Evolutionary conservation across 2,888 invertebrate species (phyloP), one percentile per base, ranked within the genome.

Genomic region (Formica aserva): DNA sequence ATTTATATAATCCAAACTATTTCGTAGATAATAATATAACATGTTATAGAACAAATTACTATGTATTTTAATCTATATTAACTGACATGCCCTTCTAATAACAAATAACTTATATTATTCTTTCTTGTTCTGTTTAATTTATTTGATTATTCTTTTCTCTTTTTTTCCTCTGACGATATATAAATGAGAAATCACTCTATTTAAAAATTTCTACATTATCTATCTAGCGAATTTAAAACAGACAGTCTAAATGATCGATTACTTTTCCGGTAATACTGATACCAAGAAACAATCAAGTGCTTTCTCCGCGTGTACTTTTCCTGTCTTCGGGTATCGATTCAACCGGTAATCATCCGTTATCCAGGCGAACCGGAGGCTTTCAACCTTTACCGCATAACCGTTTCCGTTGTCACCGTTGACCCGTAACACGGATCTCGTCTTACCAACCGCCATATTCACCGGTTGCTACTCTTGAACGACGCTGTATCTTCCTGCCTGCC

Each of bases 401-500:
- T 80, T 80, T 71, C 35, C 45, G 71, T 80, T 75, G 82, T 74
- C 67, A 77, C 66, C 26, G 65, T n/a, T 66, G 76, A 66, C 57
- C 76, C 77, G 82, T 77, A 76, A 82, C 66, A 67, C 48, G 76
- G 22, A 82, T 76, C 57, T 45, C 45, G 57, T 32, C 35, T 57
- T 76, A 82, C 66, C 77, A 60, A 60, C 48, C 45, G 22, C 75
- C 41, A 63, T 82, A 65, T 63, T 65, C 76, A 9, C 65, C n/a
- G 65, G 57, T 38, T 22, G 76, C 32, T 35, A 66, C 35, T 76
- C 57, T 52, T 74, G 57, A 81, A 75, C 29, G 29, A n/a, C n/a
- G 41, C 74, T 81, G 63, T 81, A 81, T 65, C 75, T 81, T 29
- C 80, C 62, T 77, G 75, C 62, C 66, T 75, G 76, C 62, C 72